Base-by-base conservation (phyloP, 2,113 vertebrate species). In the Panthera tigris region DNA sequence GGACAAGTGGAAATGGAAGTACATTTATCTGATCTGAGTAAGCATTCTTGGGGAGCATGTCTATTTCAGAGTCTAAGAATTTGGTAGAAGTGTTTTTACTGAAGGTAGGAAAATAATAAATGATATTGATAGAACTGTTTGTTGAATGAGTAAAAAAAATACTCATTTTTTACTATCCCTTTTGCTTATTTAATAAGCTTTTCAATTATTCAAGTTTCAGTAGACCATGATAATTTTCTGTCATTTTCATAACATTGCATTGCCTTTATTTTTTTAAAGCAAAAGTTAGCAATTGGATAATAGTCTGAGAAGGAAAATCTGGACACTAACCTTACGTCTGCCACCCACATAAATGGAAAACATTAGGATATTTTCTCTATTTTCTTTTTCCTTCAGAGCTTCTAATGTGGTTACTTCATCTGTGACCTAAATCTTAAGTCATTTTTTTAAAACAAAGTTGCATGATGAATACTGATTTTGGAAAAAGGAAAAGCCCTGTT, bases 351-450 rank as follows among this genome's bases (percentile, higher is more conserved):
- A 91, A 73, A 21, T 52, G 57, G 88, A 94, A 97, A 92, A 78
- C 78, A 74, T 81, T 94, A 94, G 83, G 27, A 57, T 74, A 27
- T 96, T 95, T 95, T 94, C 69, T 88, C 39, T 90, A 48, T 81
- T 91, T 97, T 66, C 63, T 80, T 89, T 96, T 89, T 65, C 48
- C 48, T 68, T 94, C 33, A 89, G 86, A 91, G 7, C 15, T 95
- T 97, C 50, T 96, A 88, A 97, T 94, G 87, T 81, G 78, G 87
- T 96, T 94, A 76, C 50, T 94, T 95, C 63, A 81, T 91, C 87
- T 93, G 74, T 97, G 84, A 85, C 66, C 73, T 94, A 97, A 94
- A 89, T 89, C 41, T 94, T 95, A 57, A 95, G 55, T 73, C 73
- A 93, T 50, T 91, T 97, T 97, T 87, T 96, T 80, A 74, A 84